Percentiles rank a stretch among this genome's conserved stretches.
These are phyloP conservation scores for Pachyrhynchus sulphureomaculatus DNA, from an alignment of 1,140 invertebrate genomes.

Conservation along the genomic window DNA sequence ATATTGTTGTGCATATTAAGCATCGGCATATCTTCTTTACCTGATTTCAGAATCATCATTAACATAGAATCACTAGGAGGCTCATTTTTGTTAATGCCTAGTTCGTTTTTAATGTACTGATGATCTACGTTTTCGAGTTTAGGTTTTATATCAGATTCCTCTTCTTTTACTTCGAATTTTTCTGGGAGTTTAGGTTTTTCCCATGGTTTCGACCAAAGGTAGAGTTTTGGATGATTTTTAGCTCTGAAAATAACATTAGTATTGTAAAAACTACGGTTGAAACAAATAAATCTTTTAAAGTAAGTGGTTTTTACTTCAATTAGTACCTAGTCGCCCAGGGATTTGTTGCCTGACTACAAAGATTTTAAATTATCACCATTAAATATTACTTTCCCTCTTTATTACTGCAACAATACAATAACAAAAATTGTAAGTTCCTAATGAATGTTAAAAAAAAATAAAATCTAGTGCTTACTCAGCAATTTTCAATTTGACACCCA, in stretches of 20 bases:
- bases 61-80: conserved; percentile 38
- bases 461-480: conserved; percentile 63
- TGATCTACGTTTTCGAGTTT: conserved; percentile 35
- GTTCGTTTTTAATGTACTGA: conserved; percentile 30
- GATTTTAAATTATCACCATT: too few relatives aligned
- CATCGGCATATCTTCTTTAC: conserved; percentile 39
- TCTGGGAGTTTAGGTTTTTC: conserved; percentile 55
- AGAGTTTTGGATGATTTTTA: conserved; percentile 80
- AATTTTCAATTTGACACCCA: conserved; percentile 75
- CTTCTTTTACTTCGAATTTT: conserved; percentile 34
- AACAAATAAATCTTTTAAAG: too few relatives aligned
- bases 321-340: too few relatives aligned
- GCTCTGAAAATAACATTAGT: conserved; percentile 61
- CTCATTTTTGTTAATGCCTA: conserved; percentile 22
- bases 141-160: conserved; percentile 23
- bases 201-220: conserved; percentile 84
- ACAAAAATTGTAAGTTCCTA: too few relatives aligned
- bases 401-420: too few relatives aligned
- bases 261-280: too few relatives aligned
- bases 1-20: conserved; percentile 36
- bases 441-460: too few relatives aligned
- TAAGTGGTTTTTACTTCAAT: too few relatives aligned
- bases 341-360: too few relatives aligned
- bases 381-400: too few relatives aligned
- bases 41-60: conserved; percentile 40